Conservation (phyloP, 2,113 vertebrate genomes). For the Heterocephalus glaber region DNA sequence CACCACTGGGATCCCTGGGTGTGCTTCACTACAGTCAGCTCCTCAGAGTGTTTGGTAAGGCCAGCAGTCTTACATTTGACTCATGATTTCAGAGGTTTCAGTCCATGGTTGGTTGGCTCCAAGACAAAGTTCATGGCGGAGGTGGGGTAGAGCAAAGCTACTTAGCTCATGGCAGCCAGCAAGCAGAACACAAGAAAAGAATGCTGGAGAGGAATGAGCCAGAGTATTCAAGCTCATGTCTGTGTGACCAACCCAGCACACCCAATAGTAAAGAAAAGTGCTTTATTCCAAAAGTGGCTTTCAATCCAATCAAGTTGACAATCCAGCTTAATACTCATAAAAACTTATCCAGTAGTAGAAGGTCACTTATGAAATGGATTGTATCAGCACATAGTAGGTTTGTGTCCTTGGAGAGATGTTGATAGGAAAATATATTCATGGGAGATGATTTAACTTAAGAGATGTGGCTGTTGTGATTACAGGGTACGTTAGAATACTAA, state of each 20-base stretch:
- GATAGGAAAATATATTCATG: neutral
- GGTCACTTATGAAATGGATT: neutral
- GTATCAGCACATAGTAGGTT: neutral
- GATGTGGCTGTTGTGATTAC: neutral
- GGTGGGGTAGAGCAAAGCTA: neutral
- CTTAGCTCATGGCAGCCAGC: neutral
- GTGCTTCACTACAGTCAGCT: no score
- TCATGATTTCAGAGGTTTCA: neutral
- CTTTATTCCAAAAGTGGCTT: neutral
- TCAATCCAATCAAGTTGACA: neutral
- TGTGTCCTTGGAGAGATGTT: neutral
- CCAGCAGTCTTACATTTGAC: no score
- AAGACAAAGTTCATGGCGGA: neutral
- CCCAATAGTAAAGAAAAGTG: neutral
- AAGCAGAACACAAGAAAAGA: neutral
- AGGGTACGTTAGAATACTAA: neutral
- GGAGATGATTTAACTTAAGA: neutral
- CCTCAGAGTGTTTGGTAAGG: no score
- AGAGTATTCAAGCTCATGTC: neutral
- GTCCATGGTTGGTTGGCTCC: neutral
- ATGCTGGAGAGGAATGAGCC: neutral
- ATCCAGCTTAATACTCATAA: neutral
- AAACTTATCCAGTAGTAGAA: neutral
- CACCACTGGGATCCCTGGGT: no score
- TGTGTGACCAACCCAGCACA: no score